phyloP scores from a whole-genome alignment of 2,888 invertebrate species.

The Adelognathus sp. region DNA sequence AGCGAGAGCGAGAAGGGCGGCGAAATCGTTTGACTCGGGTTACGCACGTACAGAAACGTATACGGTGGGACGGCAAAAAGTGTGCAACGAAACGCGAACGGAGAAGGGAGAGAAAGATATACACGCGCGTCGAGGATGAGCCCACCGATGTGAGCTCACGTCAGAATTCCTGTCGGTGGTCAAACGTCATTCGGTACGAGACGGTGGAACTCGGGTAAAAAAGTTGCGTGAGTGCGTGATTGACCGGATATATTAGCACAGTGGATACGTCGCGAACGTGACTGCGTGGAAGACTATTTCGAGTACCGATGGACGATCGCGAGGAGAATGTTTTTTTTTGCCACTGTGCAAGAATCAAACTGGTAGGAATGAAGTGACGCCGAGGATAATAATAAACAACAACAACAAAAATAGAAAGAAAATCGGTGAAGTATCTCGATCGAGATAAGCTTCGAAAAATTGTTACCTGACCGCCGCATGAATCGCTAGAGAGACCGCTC shows the following conservation, averaged over 20 bases:
- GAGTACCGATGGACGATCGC: conserved; percentile 27
- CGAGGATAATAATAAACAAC: not conserved
- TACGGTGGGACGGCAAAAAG: conserved; percentile 34
- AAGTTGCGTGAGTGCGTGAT: conserved; percentile 33
- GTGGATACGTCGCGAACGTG: conserved; percentile 25
- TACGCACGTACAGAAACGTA: conserved; percentile 46
- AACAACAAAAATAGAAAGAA: not conserved
- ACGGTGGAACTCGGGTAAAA: conserved; percentile 56
- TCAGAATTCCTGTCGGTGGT: conserved; percentile 59
- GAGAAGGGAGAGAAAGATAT: not conserved
- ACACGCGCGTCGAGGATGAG: not conserved
- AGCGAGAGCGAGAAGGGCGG: conserved; percentile 42
- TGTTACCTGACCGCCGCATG: conserved; percentile 62
- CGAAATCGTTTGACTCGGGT: conserved; percentile 36
- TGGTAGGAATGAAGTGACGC: not conserved
- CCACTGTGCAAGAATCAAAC: not conserved
- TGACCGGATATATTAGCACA: conserved; percentile 44
- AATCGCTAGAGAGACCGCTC: conserved; percentile 71
- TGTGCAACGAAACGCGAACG: conserved; percentile 5
- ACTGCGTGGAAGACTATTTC: conserved; percentile 25
- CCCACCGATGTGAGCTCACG: conserved; percentile 54
- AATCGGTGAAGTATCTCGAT: not conserved
- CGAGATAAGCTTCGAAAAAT: conserved; percentile 15
- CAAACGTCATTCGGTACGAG: conserved; percentile 59
- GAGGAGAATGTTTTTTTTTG: conserved; percentile 29